Percentiles rank a stretch among this genome's conserved stretches.
These are phyloP conservation scores for Nesospiza acunhae DNA, from an alignment of 2,113 vertebrate genomes.

Conservation along the genomic window DNA sequence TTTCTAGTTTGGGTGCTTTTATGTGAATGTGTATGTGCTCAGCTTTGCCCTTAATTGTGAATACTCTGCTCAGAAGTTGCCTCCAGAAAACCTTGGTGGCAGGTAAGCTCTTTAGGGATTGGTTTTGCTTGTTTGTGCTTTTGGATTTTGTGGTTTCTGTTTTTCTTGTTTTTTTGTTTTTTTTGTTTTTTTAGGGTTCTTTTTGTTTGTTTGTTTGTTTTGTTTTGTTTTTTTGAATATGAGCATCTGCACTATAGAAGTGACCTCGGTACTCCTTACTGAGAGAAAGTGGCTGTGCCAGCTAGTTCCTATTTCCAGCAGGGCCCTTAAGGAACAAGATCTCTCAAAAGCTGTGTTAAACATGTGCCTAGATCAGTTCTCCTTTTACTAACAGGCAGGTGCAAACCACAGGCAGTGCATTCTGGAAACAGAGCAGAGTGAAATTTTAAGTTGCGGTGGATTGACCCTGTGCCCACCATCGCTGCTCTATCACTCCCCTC, in stretches of 20 bases:
- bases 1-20: not conserved
- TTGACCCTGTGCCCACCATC: not conserved
- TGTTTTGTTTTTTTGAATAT: not conserved
- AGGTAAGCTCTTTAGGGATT: not conserved
- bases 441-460: not conserved
- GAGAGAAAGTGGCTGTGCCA: not conserved
- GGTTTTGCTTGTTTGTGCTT: not conserved
- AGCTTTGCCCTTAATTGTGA: not conserved
- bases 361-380: not conserved
- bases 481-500: not conserved
- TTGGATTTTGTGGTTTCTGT: not conserved
- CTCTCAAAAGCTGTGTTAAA: not conserved
- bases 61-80: not conserved
- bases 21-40: accelerated
- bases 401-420: accelerated
- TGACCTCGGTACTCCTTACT: not conserved
- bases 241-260: not conserved
- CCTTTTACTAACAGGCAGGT: not conserved
- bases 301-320: not conserved
- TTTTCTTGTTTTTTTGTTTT: not conserved
- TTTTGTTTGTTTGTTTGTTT: too few species aligned
- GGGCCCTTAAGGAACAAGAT: not conserved
- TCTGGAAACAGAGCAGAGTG: not conserved
- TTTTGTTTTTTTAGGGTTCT: not conserved
- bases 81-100: not conserved